Evolutionary conservation across 1,140 invertebrate species (phyloP).

Genomic region (Teleopsis dalmanni): DNA sequence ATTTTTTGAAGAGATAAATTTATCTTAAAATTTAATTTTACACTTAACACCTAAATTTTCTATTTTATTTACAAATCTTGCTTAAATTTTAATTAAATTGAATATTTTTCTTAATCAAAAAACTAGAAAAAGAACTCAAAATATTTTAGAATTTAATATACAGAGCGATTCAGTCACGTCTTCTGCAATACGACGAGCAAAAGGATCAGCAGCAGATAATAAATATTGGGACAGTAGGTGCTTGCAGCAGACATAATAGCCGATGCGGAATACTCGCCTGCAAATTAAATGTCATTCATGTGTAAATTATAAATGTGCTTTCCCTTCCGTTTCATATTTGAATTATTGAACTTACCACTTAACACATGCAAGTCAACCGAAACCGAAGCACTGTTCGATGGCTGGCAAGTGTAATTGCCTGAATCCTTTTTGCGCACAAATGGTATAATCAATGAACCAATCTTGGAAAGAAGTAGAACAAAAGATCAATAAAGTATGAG

Average conservation of each 20-base stretch:
- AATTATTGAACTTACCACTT: slow-evolving; percentile 29
- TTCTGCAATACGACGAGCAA: slow-evolving; percentile 12
- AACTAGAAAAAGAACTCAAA: background rate
- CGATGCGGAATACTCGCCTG: slow-evolving; percentile 46
- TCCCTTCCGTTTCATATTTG: background rate
- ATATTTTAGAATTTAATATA: background rate
- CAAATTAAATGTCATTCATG: slow-evolving; percentile 9
- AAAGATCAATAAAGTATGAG: background rate
- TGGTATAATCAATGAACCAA: slow-evolving; percentile 59
- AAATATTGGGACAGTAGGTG: slow-evolving; percentile 20
- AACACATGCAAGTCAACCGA: slow-evolving; percentile 41
- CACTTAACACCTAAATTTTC: background rate
- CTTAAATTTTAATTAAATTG: background rate
- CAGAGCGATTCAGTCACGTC: slow-evolving; percentile 19
- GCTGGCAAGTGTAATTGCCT: slow-evolving; percentile 42
- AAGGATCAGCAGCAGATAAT: slow-evolving; percentile 17
- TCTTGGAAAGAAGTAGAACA: slow-evolving; percentile 22
- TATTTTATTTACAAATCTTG: background rate
- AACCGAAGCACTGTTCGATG: slow-evolving; percentile 40
- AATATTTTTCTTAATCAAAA: background rate
- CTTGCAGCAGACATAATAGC: slow-evolving; percentile 37
- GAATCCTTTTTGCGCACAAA: slow-evolving; percentile 47
- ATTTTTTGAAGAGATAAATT: background rate
- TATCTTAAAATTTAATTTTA: background rate
- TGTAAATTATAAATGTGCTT: background rate